These are phyloP conservation scores for Heliothis subflexa DNA, from an alignment of 1,140 invertebrate species.

Conservation along the genomic window DNA sequence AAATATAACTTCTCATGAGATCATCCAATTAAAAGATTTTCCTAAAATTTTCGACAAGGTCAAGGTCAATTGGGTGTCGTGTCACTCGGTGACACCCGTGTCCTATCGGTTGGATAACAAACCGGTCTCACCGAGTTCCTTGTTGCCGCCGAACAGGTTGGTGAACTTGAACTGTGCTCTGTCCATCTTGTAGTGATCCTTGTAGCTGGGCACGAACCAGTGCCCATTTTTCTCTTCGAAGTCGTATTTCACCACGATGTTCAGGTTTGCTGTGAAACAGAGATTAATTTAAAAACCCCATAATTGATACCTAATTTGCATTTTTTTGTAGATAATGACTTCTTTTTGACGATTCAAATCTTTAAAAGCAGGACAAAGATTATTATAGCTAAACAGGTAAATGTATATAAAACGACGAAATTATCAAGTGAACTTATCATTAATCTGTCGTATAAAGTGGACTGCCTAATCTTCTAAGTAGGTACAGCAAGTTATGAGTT, in stretches of 20 bases:
- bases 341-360: no score
- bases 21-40: background rate
- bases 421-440: no score
- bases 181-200: constrained; percentile 81
- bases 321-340: no score
- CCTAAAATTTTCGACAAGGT: background rate
- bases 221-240: constrained; percentile 84
- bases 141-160: constrained; percentile 86
- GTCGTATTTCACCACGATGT: constrained; percentile 78
- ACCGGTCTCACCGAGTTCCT: constrained; percentile 78
- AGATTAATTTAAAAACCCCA: background rate
- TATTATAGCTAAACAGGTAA: no score
- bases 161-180: constrained; percentile 84
- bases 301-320: no score
- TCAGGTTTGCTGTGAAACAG: constrained; percentile 82
- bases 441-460: no score
- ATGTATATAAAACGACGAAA: no score
- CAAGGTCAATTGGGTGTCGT: background rate
- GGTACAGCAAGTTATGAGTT: no score
- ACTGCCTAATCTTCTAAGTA: no score
- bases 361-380: no score
- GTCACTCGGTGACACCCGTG: no score
- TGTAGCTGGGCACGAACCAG: constrained; percentile 78
- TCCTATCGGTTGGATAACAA: constrained; percentile 26
- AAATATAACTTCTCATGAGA: background rate